Evolutionary conservation across 2,888 invertebrate species (phyloP), one percentile per base, ranked within the genome.

Genomic region (Cheilosia vulpina): DNA sequence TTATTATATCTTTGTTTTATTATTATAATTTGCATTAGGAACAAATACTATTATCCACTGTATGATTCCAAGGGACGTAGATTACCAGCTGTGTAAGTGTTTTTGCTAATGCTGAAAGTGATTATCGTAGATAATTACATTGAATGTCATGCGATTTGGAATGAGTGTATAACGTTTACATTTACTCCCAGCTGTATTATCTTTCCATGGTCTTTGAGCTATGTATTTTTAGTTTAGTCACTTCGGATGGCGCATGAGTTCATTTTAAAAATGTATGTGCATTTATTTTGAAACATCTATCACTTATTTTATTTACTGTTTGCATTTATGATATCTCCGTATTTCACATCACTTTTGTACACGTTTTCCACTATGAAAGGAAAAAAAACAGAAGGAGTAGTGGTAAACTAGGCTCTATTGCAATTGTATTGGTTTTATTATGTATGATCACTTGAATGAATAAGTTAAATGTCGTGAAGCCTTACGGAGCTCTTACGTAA

Each of bases 21-120:
- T 81, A 79, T 45, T 82, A 84, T 87, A 81, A 77, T 87, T 83
- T 80, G 80, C 78, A 76, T 88, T 91, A 92, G 92, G 91, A 89
- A 88, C 90, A 90, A 90, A 90, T 88, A 89, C 88, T 92, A 92
- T 91, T 90, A 90, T 89, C 92, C 92, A 90, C 90, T 91, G 88
- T 92, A 91, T 90, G 92, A 92, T 92, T 90, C 91, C 89, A 91
- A 91, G 89, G 92, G 92, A 88, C 90, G 89, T 90, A 91, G 89
- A 89, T 89, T 91, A 88, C 90, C 90, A 87, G 85, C 87, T 89
- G 90, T 89, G 92, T 92, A 92, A 92, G 92, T 92, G 89, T 89
- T 88, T 87, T 83, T 82, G 55, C 55, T 68, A 73, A 73, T 41
- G 53, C 45, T 65, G 65, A 69, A 65, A 82, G 53, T 24, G 19